Evolutionary conservation across 2,888 invertebrate genomes (phyloP).

Genomic region (Zygothrica quintamaculata): DNA sequence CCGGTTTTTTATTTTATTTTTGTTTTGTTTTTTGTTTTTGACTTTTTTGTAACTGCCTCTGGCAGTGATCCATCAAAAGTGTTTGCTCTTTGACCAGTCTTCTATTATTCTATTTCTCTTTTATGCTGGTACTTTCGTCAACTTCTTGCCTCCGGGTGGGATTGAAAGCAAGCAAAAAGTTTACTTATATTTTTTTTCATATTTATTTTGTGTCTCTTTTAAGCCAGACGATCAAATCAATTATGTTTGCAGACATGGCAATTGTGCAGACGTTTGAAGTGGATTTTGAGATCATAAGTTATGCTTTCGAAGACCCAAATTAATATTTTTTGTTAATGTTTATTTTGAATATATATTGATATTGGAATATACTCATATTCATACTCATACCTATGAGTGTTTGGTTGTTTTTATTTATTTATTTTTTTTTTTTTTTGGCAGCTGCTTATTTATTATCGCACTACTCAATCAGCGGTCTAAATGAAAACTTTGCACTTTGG

Average conservation of each 20-base stretch:
- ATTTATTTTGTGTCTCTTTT: conserved; percentile 20
- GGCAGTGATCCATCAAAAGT: conserved; percentile 59
- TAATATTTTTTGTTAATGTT: conserved; percentile 8
- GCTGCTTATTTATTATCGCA: conserved; percentile 70
- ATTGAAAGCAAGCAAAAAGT: conserved; percentile 42
- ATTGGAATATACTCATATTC: not conserved
- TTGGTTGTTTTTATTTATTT: no score
- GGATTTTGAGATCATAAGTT: conserved; percentile 54
- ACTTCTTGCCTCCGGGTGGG: conserved; percentile 45
- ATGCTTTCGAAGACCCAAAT: conserved; percentile 30
- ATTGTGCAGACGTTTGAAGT: conserved; percentile 52
- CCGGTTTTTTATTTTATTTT: conserved; percentile 62
- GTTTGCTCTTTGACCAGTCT: conserved; percentile 24
- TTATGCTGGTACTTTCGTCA: conserved; percentile 63
- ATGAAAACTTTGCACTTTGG: conserved; percentile 72
- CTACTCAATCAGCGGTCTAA: conserved; percentile 64
- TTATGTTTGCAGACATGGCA: conserved; percentile 52
- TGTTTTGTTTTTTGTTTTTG: no score
- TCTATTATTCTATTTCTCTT: conserved; percentile 22
- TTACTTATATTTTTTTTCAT: conserved; percentile 13
- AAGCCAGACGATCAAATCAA: conserved; percentile 62
- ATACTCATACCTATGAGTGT: no score
- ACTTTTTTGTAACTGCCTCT: conserved; percentile 31
- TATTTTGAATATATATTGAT: not conserved
- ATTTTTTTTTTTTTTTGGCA: no score